Evolutionary conservation across 1,140 invertebrate species (phyloP).

Genomic region (Steinernema feltiae): DNA sequence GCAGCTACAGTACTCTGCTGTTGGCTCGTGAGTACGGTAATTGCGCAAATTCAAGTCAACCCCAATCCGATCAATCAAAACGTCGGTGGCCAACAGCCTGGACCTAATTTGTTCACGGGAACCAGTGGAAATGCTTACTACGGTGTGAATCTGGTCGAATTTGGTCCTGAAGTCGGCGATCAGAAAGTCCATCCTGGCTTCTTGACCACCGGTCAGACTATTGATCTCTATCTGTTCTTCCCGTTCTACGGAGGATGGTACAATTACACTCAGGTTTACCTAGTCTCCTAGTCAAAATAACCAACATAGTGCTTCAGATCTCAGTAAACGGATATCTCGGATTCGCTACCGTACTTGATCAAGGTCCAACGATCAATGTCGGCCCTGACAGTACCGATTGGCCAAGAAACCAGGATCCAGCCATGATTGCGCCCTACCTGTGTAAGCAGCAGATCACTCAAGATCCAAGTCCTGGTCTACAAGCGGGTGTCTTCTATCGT

Average conservation of each 20-base stretch:
- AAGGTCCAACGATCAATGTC: conserved; percentile 57
- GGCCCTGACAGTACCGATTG: conserved; percentile 56
- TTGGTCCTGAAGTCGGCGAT: conserved; percentile 55
- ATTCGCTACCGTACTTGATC: conserved; percentile 56
- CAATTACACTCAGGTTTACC: conserved; percentile 56
- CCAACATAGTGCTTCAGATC: conserved; percentile 39
- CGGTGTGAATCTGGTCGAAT: conserved; percentile 52
- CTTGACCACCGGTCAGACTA: conserved; percentile 56
- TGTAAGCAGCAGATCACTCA: conserved; percentile 58
- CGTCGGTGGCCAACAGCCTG: background rate
- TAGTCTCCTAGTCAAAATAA: background rate
- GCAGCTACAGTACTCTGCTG: background rate
- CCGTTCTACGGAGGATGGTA: conserved; percentile 56
- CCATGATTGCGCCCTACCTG: conserved; percentile 57
- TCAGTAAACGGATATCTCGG: conserved; percentile 58
- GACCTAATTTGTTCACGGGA: conserved; percentile 42
- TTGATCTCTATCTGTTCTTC: conserved; percentile 56
- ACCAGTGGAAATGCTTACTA: conserved; percentile 47
- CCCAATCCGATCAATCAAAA: conserved; percentile 1
- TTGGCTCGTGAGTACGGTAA: background rate
- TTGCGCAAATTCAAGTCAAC: background rate
- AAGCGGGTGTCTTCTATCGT: conserved; percentile 55
- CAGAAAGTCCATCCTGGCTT: conserved; percentile 53
- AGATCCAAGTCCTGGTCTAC: conserved; percentile 45
- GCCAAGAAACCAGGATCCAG: conserved; percentile 56